These are phyloP conservation scores for Lepas anatifera DNA, from an alignment of 2,888 invertebrate species.

Conservation along the genomic window DNA sequence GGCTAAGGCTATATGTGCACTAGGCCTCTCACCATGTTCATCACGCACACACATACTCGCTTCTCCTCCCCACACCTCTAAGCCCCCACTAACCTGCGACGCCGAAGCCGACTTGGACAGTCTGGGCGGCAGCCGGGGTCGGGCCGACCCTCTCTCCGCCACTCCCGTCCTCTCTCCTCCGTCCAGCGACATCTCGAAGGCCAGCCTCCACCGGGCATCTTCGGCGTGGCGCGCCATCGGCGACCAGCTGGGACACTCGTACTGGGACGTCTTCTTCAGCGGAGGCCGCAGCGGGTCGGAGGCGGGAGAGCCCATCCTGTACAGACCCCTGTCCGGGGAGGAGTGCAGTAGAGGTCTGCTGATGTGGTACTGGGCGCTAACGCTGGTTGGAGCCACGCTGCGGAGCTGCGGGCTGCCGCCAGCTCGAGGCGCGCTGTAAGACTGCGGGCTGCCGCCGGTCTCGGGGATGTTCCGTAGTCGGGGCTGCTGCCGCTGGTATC, in stretches of 20 bases:
- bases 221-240: slow-evolving; percentile 20
- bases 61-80: no score
- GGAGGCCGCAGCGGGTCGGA: slow-evolving; percentile 12
- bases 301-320: neutral
- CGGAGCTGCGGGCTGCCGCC: neutral
- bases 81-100: neutral
- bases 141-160: neutral
- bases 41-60: no score
- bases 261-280: slow-evolving; percentile 45
- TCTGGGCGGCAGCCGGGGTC: neutral
- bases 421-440: neutral
- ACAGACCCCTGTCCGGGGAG: neutral
- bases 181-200: slow-evolving; percentile 46
- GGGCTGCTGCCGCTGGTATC: no score
- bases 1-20: no score
- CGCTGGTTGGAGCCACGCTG: no score
- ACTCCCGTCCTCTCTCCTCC: slow-evolving; percentile 36
- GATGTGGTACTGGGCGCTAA: no score
- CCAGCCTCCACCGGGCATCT: slow-evolving; percentile 35
- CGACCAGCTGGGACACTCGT: slow-evolving; percentile 40
- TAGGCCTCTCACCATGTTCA: no score
- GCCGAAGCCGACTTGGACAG: slow-evolving; percentile 1
- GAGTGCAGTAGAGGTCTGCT: no score
- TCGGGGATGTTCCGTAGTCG: no score
- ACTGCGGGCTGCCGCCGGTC: neutral